Evolutionary conservation across 35 echinoderm and acorn worm species (phyloP), one percentile per base, ranked within the genome.

Genomic region (Holothuria glaberrima): DNA sequence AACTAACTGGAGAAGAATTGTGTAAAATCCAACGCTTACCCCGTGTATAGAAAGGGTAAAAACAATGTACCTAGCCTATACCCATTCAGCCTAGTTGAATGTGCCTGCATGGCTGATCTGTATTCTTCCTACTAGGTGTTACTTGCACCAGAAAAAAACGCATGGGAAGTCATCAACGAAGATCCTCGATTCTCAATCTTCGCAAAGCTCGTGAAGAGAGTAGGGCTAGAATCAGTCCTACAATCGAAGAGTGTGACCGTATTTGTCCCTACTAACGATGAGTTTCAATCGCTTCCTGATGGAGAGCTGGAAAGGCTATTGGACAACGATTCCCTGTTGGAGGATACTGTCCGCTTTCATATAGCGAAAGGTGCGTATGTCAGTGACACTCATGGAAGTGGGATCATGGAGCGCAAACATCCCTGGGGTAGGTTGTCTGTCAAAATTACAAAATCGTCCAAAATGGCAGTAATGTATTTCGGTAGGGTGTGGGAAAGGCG

Each of bases 101-200:
- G n/a, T n/a, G n/a, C n/a, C n/a, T n/a, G n/a, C n/a, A n/a, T n/a
- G n/a, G n/a, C n/a, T n/a, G n/a, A 41, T 41, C 36, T 41, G 2
- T 41, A 41, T 41, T 7, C 2, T 41, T 41, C 36, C 7, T 7
- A 41, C 36, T 25, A 78, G 74, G 74, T 78, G 4, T 48, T 78
- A 7, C 31, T 78, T 41, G 50, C 21, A 6, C 74, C 74, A 16
- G 27, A 41, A 28, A 33, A 78, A 24, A 78, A 21, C 50, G 74
- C 74, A 2, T 78, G 74, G 74, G 44, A 45, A 4, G 38, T 78
- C 44, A 12, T 78, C 7, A 48, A 27, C 2, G 21, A 24, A 78
- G 38, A 78, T 78, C 7, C 19, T 24, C 44, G 74, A 78, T 78
- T 78, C 38, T 78, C 74, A 48, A 78, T 78, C 44, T 78, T 78